Evolutionary conservation across 2,888 invertebrate genomes (phyloP).

Genomic region (Drosophila acutilabella): DNA sequence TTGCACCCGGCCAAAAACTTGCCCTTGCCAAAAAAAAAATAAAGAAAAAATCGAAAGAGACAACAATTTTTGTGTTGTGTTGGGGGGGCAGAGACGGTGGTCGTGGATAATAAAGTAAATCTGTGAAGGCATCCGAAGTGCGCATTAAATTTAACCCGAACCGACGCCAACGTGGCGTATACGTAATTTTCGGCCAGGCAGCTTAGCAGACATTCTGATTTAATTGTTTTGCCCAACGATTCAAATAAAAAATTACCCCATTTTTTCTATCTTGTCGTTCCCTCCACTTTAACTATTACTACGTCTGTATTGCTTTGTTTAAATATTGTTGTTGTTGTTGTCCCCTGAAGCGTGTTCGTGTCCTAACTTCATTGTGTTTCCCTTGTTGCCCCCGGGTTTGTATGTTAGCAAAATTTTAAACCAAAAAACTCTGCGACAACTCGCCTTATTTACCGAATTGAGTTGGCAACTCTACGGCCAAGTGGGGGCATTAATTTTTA

Average conservation of each 20-base stretch:
- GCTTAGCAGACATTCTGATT: slow-evolving; percentile 76
- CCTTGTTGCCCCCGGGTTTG: slow-evolving; percentile 12
- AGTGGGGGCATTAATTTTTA: slow-evolving; percentile 82
- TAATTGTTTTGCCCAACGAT: slow-evolving; percentile 75
- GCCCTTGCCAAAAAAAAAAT: slow-evolving; percentile 10
- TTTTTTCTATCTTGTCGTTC: slow-evolving; percentile 19
- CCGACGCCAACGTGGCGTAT: slow-evolving; percentile 49
- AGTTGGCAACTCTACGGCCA: slow-evolving; percentile 71
- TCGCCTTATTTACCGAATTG: slow-evolving; percentile 74
- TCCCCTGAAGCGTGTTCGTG: slow-evolving; percentile 14
- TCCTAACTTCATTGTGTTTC: slow-evolving; percentile 43
- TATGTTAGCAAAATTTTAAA: not conserved
- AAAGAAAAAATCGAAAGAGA: not conserved
- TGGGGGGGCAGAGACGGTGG: not conserved
- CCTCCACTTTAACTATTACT: not conserved
- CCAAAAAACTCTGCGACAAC: slow-evolving; percentile 11
- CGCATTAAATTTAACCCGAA: slow-evolving; percentile 46
- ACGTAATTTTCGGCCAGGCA: slow-evolving; percentile 55
- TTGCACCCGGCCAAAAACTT: slow-evolving; percentile 11
- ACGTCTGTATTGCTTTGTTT: slow-evolving; percentile 2
- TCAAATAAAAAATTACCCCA: slow-evolving; percentile 56
- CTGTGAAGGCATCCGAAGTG: slow-evolving; percentile 48
- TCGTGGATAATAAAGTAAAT: slow-evolving; percentile 26
- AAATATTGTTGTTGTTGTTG: not conserved
- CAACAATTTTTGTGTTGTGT: not conserved